Evolutionary conservation across 1,140 invertebrate species (phyloP), one percentile per base, ranked within the genome.

Genomic region (Cecropterus lyciades): DNA sequence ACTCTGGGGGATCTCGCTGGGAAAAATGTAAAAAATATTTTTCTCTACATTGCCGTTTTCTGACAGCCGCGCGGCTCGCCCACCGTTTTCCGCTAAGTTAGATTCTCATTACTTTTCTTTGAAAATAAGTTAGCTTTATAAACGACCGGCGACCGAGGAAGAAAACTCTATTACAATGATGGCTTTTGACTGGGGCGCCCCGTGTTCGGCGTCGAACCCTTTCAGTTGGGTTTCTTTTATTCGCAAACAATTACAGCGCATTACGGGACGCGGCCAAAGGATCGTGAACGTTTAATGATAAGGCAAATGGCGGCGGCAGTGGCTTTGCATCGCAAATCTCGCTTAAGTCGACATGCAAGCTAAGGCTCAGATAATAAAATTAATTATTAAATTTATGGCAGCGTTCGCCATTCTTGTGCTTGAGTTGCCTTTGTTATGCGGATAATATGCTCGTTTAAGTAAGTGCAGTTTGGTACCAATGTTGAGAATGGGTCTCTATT

Each of bases 81-180:
- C 67, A 82, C 78, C 82, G 71, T 87, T 89, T 91, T 89, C 81
- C 85, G 85, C 85, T 78, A 81, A 82, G 85, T 87, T 90, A 84
- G 76, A 82, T 84, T 91, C 85, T 87, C 84, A 86, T 91, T 88
- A 89, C 79, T 82, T 85, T 82, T 75, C 81, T 83, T 87, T 85
- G 78, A 86, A 85, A 84, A 82, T 77, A 80, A 84, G 81, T 89
- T 86, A 83, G 78, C 80, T 85, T 85, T 77, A 84, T 79, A 84
- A 79, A 71, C 73, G 70, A 72, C 68, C 72, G 67, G 75, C 69
- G 73, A 75, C 74, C 73, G 72, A 75, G 70, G 76, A 75, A 76
- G 77, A 80, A 84, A 85, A 85, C 78, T 87, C 79, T 84, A 83
- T 84, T 83, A 87, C 83, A 81, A 81, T 79, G 78, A 82, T 83